Evolutionary conservation across 2,113 vertebrate genomes (phyloP).

Genomic region (Choloepus hoffmanni): DNA sequence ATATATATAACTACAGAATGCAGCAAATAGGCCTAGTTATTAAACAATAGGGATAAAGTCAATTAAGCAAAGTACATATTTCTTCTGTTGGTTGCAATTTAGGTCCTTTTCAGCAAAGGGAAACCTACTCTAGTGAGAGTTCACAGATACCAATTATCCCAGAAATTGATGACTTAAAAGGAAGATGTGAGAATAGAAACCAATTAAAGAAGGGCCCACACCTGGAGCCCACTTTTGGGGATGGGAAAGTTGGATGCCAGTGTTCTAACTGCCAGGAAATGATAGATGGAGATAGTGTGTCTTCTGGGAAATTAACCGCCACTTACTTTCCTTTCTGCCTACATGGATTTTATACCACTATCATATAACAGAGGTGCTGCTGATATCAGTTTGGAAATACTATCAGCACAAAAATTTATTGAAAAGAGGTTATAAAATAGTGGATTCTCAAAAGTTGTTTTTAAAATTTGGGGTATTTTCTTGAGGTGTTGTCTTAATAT

Average conservation of each 20-base stretch:
- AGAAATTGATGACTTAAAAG: slow-evolving; percentile 47
- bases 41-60: background rate
- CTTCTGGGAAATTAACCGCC: slow-evolving; percentile 34
- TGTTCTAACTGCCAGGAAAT: background rate
- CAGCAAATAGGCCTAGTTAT: background rate
- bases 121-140: slow-evolving; percentile 10
- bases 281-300: background rate
- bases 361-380: background rate
- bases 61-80: background rate
- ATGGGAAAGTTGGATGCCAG: background rate
- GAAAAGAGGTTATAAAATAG: background rate
- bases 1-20: background rate
- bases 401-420: background rate
- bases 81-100: background rate
- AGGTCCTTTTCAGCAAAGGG: slow-evolving; percentile 40
- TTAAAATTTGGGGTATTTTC: background rate
- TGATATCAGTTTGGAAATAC: background rate
- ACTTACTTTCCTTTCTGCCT: background rate
- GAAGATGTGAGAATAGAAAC: slow-evolving; percentile 27
- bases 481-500: background rate
- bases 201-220: slow-evolving; percentile 36
- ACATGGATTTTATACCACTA: background rate
- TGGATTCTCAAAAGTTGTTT: background rate
- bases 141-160: background rate
- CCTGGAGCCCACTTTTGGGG: slow-evolving; percentile 47